Evolutionary conservation across 2,888 invertebrate species (phyloP), one percentile per base, ranked within the genome.

Genomic region (Acanthopleura granulata): DNA sequence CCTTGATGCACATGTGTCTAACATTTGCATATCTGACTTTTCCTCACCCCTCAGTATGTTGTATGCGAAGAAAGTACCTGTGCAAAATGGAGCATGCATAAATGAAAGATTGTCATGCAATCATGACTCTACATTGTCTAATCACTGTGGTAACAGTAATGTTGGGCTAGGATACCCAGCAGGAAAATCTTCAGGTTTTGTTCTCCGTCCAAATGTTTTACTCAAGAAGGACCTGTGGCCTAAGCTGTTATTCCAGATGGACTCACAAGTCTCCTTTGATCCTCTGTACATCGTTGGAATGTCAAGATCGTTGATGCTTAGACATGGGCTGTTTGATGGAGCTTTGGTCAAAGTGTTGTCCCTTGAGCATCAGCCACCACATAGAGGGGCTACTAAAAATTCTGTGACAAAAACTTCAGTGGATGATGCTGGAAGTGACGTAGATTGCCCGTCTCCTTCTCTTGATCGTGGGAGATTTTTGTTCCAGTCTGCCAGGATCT

Each of bases 281-380:
- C 80, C 85, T 11, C 77, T 84, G 61, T 84, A 85, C 71, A 82
- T 84, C 72, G 78, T 87, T 62, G 86, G 87, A 29, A 83, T 87
- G 82, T 82, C 86, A 0, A 80, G 83, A 62, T 81, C 82, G 30
- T 76, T 82, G 12, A 86, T 87, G 86, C 71, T 82, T 27, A 81
- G 83, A 57, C 79, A 83, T 77, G 85, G 85, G 1, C 78, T 87
- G 61, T 84, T 85, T 79, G 86, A 87, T 74, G 85, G 86, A 61
- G 85, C 84, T 66, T 79, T 84, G 76, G 80, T 87, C 18, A 79
- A 84, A 74, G 78, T 87, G 15, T 80, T 82, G 16, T 40, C 71
- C 25, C 29, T 66, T 27, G 66, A 66, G 3, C 25, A 66, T 66
- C 22, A 66, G 27, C 22, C 66, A 66, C 6, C 22, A 27, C 6